Base-by-base conservation (phyloP, 2,797 vertebrate genomes). In the Enteromius treurensis region DNA sequence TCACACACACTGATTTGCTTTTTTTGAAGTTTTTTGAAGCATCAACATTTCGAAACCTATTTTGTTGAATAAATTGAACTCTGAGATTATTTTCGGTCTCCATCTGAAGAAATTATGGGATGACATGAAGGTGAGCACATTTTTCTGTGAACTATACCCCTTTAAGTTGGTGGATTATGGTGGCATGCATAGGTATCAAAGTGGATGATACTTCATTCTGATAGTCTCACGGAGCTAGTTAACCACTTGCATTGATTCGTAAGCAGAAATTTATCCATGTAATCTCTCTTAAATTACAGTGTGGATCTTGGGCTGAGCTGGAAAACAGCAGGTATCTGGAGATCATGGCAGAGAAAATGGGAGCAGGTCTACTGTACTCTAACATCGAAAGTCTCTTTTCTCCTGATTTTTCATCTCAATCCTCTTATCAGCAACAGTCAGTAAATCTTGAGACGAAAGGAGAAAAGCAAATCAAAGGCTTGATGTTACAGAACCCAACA, bases 361-460 rank as follows among this genome's bases (percentile, higher is more conserved):
- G 93, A 19, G 87, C 95, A 13, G 94, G 97, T 89, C 94, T 99
- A 82, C 92, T 97, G 32, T 94, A 96, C 77, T 94, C 91, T 83
- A 98, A 97, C 93, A 91, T 98, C 86, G 96, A 96, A 90, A 89
- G 94, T 34, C 90, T 97, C 62, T 91, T 96, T 62, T 94, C 95
- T 29, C 89, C 97, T 55, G 94, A 95, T 19, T 67, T 91, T 51
- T 45, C 71, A 6, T 6, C 88, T 87, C 86, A 78, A 88, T 40
- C 85, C 87, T 1, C 1, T 19, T 7, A 34, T 49, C 67, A 69
- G 15, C 3, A 47, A 75, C 32, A 64, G 40, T 23, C 19, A 37
- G 26, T 45, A 47, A 47, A 47, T 5, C n/a, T 45, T 2, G 13
- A 73, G 67, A 47, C n/a, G 6, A 15, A 42, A 29, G 45, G 13